phyloP scores from a whole-genome alignment of 1,140 invertebrate genomes.

The Oppia nitens region DNA sequence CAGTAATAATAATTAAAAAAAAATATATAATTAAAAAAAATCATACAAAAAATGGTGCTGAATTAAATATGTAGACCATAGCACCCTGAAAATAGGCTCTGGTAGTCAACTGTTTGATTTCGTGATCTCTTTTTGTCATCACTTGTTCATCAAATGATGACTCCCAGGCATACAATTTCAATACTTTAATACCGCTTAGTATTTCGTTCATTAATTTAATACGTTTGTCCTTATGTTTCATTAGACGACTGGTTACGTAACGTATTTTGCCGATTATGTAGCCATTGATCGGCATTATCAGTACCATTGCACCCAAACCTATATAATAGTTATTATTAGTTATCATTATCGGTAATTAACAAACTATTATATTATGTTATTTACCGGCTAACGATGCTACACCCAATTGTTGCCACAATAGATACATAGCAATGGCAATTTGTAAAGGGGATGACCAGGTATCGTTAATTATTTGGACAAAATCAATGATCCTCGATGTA shows the following conservation, averaged over 20 bases:
- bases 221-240: conserved; percentile 30
- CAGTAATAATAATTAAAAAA: neutral
- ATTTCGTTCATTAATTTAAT: conserved; percentile 32
- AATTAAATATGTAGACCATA: conserved; percentile 18
- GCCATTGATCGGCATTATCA: conserved; percentile 76
- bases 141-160: conserved; percentile 19
- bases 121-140: conserved; percentile 10
- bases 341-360: too few species aligned
- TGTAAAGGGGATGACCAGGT: conserved; percentile 24
- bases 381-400: conserved; percentile 24
- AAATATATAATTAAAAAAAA: conserved; percentile 28
- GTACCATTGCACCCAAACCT: conserved; percentile 26
- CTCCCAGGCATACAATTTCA: conserved; percentile 68
- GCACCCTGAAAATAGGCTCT: conserved; percentile 8
- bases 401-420: conserved; percentile 28
- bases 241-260: conserved; percentile 31
- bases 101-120: conserved; percentile 11
- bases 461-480: conserved; percentile 16
- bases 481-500: conserved; percentile 14
- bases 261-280: conserved; percentile 60
- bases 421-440: conserved; percentile 25
- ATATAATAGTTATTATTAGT: too few species aligned
- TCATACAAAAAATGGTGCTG: conserved; percentile 25
- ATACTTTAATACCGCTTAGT: conserved; percentile 34
- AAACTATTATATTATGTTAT: conserved; percentile 35